phyloP scores from a whole-genome alignment of 1,140 invertebrate species.

The Latrodectus geometricus region DNA sequence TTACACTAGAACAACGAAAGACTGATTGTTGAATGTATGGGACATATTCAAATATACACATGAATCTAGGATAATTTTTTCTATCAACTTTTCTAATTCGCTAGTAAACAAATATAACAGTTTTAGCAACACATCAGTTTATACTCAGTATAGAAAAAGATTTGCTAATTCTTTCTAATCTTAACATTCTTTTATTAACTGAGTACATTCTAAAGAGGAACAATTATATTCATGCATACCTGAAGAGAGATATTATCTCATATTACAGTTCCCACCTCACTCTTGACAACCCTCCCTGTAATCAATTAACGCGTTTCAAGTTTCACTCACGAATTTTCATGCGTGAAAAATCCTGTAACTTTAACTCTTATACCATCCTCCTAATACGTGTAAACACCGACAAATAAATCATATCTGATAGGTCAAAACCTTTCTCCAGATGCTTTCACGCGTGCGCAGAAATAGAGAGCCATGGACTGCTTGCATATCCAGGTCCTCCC shows the following conservation, averaged over 20 bases:
- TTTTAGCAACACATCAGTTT: too few species aligned
- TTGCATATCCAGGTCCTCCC: not conserved
- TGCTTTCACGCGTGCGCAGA: not conserved
- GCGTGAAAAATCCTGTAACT: constrained; percentile 25
- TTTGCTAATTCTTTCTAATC: too few species aligned
- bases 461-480: not conserved
- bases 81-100: too few species aligned
- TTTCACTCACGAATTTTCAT: constrained; percentile 43
- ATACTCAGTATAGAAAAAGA: too few species aligned
- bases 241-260: not conserved
- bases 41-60: too few species aligned
- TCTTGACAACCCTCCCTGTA: not conserved
- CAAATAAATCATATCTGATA: constrained; percentile 30
- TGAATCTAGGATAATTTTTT: too few species aligned
- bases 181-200: too few species aligned
- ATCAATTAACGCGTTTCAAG: constrained; percentile 52
- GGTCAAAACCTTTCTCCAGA: not conserved
- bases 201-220: too few species aligned
- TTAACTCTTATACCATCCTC: not conserved
- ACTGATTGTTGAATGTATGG: too few species aligned
- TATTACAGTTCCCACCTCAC: not conserved
- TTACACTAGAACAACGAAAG: too few species aligned
- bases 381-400: not conserved
- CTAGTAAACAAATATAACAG: too few species aligned
- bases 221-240: not conserved